These are phyloP conservation scores for Neria commutata DNA, from an alignment of 2,888 invertebrate genomes.

Conservation along the genomic window DNA sequence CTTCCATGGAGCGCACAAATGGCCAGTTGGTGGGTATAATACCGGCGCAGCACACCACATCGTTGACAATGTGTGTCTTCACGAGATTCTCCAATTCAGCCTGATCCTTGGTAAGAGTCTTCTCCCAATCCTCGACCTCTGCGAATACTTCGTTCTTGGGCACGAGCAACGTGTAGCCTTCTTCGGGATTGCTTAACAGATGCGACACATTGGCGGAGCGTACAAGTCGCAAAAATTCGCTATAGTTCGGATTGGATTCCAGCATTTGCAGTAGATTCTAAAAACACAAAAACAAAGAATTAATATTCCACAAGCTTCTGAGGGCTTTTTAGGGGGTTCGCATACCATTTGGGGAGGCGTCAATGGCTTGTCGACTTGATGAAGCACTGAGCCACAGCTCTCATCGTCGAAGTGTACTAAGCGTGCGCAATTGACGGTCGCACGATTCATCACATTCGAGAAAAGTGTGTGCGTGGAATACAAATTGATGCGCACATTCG, in stretches of 20 bases:
- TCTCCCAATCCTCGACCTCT: constrained; percentile 52
- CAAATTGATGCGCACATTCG: constrained; percentile 67
- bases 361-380: constrained; percentile 69
- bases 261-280: constrained; percentile 54
- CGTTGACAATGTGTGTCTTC: constrained; percentile 59
- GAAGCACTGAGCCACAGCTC: constrained; percentile 72
- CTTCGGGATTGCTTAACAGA: constrained; percentile 49
- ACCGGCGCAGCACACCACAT: constrained; percentile 61
- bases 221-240: constrained; percentile 57
- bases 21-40: constrained; percentile 62
- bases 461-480: constrained; percentile 67
- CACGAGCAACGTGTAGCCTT: constrained; percentile 56
- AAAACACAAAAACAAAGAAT: neutral
- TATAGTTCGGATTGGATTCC: constrained; percentile 57
- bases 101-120: constrained; percentile 40
- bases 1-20: constrained; percentile 59
- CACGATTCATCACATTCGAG: constrained; percentile 66
- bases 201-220: constrained; percentile 56
- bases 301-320: neutral
- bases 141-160: constrained; percentile 61
- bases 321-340: too few species aligned
- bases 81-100: constrained; percentile 49
- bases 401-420: constrained; percentile 68
- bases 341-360: constrained; percentile 56
- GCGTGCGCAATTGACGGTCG: constrained; percentile 73